These are phyloP conservation scores for Drosophila erecta DNA, from an alignment of 1,140 invertebrate species.

Conservation along the genomic window DNA sequence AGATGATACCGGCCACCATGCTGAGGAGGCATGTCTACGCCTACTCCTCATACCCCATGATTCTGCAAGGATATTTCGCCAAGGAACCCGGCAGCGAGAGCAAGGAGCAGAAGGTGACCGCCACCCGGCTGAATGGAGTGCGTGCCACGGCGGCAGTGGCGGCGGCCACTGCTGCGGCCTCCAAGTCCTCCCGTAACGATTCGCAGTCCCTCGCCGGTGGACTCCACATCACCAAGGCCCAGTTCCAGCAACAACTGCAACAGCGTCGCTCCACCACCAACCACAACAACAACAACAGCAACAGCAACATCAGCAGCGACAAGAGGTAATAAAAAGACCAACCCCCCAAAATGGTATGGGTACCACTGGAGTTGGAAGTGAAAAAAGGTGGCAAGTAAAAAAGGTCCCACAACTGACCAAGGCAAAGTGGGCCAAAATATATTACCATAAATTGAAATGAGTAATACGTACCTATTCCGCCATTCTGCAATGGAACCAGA, in stretches of 20 bases:
- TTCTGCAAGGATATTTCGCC: conserved; percentile 66
- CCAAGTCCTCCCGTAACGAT: conserved; percentile 45
- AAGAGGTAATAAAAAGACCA: conserved; percentile 69
- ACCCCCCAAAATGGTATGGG: conserved; percentile 5
- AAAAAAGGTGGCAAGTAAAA: neutral
- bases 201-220: conserved; percentile 60
- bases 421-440: conserved; percentile 54
- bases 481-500: conserved; percentile 9
- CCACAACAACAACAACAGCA: conserved; percentile 44
- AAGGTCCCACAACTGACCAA: conserved; percentile 4
- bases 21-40: conserved; percentile 74
- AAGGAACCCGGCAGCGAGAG: conserved; percentile 34
- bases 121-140: conserved; percentile 62
- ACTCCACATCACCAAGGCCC: conserved; percentile 77
- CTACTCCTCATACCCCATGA: conserved; percentile 79
- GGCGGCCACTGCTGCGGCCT: conserved; percentile 27
- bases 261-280: conserved; percentile 52
- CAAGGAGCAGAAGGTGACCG: conserved; percentile 43
- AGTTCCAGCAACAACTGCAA: conserved; percentile 78
- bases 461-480: conserved; percentile 9
- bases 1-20: conserved; percentile 85
- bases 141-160: conserved; percentile 62
- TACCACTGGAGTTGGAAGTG: neutral
- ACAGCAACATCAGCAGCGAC: conserved; percentile 67
- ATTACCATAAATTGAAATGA: conserved; percentile 74